Base-by-base conservation (phyloP, 2,888 invertebrate genomes). In the Geophilus truncorum region DNA sequence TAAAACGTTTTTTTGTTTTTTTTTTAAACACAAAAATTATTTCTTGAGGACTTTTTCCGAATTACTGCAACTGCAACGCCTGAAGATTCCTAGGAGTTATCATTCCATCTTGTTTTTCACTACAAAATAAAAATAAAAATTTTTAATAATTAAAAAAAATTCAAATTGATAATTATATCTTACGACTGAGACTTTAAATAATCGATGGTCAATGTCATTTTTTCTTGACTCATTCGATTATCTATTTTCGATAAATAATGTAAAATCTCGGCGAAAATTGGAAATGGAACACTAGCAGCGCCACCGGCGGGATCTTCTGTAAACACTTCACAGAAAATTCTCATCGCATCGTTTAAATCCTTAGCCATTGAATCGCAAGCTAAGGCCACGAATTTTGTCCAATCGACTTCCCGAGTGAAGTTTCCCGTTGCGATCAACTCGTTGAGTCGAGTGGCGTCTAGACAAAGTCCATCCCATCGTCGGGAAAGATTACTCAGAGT, bases 231-330 rank as follows among this genome's bases (percentile, higher is more conserved):
- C 30, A 62, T 40, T 4, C 57, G 25, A 18, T 34, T 30, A 28
- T 79, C 79, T 62, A 62, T 62, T 62, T 62, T 79, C n/a, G 62
- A 28, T 21, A 79, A 62, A 57, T 79, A 79, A 15, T 32, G 57
- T 12, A 79, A 40, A 57, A 79, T 62, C 21, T 79, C 79, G 10
- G 57, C 62, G 21, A 32, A 79, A 9, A 79, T 32, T 3, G 62
- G 28, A 25, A 21, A 79, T 0, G 92, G 90, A 62, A 95, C 91
- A 84, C 92, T 91, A 0, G 93, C 92, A 0, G 93, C 92, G 0
- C 94, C 94, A 0, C 95, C 95, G 81, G 94, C 94, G 0, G 94
- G 93, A 85, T 95, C 94, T 82, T 92, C 92, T 0, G 94, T 94
- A 79, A 94, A 88, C 0, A 94, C 90, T 85, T 95, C 94, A 86